Conservation (phyloP, 2,113 vertebrate species). For the Lathamus discolor region DNA sequence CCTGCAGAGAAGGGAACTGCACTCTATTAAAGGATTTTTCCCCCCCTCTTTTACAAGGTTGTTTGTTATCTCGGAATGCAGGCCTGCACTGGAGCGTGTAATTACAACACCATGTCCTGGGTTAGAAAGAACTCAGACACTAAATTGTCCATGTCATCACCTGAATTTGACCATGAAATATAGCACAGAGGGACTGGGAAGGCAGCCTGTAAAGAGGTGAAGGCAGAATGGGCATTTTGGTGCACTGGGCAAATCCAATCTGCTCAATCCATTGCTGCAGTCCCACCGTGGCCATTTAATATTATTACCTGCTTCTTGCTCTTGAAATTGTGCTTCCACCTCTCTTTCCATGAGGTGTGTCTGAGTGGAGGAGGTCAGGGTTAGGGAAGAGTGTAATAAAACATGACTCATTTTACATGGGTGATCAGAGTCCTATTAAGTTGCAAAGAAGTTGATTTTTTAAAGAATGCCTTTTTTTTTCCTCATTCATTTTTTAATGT, state of each 20-base stretch:
- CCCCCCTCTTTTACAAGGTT: slow-evolving; percentile 72
- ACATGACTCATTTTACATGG: slow-evolving; percentile 63
- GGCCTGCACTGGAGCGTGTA: slow-evolving; percentile 80
- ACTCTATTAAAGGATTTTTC: slow-evolving; percentile 69
- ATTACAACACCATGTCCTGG: slow-evolving; percentile 87
- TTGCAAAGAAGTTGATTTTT: slow-evolving; percentile 54
- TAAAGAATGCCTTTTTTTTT: slow-evolving; percentile 16
- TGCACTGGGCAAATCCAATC: slow-evolving; percentile 70
- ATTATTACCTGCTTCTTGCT: slow-evolving; percentile 83
- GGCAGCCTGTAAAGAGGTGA: slow-evolving; percentile 69
- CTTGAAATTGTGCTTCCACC: slow-evolving; percentile 78
- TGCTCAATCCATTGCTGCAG: slow-evolving; percentile 82
- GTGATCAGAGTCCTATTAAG: slow-evolving; percentile 57
- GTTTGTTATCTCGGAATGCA: slow-evolving; percentile 77
- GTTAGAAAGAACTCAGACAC: slow-evolving; percentile 85
- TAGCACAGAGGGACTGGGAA: slow-evolving; percentile 75
- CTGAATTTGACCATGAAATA: slow-evolving; percentile 83
- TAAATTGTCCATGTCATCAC: slow-evolving; percentile 92
- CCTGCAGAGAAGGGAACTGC: slow-evolving; percentile 68
- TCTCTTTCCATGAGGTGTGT: slow-evolving; percentile 63
- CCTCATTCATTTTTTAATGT: neutral
- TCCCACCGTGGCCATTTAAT: slow-evolving; percentile 82
- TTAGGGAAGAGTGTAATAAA: slow-evolving; percentile 59
- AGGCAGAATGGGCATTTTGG: slow-evolving; percentile 68
- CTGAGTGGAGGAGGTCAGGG: slow-evolving; percentile 59